A percentile compares a stretch with the other conserved stretches of the same genome.
Conservation (phyloP, 2,113 vertebrate species). For the Percopsis transmontana region DNA sequence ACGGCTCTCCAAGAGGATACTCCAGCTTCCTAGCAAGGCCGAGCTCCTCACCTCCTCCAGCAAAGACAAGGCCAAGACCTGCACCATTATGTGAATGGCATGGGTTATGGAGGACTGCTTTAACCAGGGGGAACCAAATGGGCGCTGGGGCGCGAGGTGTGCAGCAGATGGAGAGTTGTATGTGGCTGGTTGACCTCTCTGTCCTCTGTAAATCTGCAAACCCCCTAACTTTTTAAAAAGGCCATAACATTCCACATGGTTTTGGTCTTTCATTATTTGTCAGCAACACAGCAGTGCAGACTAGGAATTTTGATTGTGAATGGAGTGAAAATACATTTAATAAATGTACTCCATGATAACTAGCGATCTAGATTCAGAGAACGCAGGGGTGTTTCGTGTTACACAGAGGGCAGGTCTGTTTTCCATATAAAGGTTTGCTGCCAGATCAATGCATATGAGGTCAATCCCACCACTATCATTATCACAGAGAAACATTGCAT, state of each 20-base stretch:
- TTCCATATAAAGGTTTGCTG: slow-evolving; percentile 18
- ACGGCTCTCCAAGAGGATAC: slow-evolving; percentile 89
- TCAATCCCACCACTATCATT: slow-evolving; percentile 17
- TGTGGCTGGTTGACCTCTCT: slow-evolving; percentile 31
- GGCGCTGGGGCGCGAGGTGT: slow-evolving; percentile 6
- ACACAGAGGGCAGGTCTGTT: neutral
- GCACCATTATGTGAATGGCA: slow-evolving; percentile 88
- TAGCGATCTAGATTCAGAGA: neutral
- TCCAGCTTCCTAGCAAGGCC: slow-evolving; percentile 87
- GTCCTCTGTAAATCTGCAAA: slow-evolving; percentile 34
- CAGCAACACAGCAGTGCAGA: slow-evolving; percentile 33
- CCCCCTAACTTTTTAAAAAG: slow-evolving; percentile 19
- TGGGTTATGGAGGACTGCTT: neutral
- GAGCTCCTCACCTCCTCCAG: slow-evolving; percentile 90
- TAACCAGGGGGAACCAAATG: slow-evolving; percentile 23
- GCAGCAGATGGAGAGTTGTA: slow-evolving; percentile 37
- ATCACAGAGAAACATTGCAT: slow-evolving; percentile 21
- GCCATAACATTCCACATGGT: slow-evolving; percentile 16
- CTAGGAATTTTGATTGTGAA: neutral
- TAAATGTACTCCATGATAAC: slow-evolving; percentile 14
- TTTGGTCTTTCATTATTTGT: slow-evolving; percentile 23
- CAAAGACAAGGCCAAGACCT: slow-evolving; percentile 93
- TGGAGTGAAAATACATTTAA: slow-evolving; percentile 14
- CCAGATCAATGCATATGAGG: slow-evolving; percentile 23
- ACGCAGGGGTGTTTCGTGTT: slow-evolving; percentile 6